phyloP scores from a whole-genome alignment of 2,888 invertebrate species.

The Himalopsyche tibetana region DNA sequence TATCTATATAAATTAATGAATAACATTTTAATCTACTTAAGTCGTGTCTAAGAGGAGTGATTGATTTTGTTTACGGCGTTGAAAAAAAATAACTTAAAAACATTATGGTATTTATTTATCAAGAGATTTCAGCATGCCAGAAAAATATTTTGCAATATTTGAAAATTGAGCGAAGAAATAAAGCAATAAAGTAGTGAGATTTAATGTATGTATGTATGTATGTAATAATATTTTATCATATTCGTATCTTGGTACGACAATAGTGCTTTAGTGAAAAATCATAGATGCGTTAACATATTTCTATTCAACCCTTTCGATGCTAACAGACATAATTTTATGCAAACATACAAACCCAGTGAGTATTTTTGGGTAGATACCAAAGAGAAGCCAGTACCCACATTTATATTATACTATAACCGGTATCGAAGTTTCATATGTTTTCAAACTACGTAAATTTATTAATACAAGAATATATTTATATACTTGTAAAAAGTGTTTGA shows the following conservation, averaged over 20 bases:
- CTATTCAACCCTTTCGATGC: conserved; percentile 48
- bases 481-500: too few relatives aligned
- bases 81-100: too few relatives aligned
- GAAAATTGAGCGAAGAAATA: too few relatives aligned
- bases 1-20: too few relatives aligned
- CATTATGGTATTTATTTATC: too few relatives aligned
- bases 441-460: not conserved
- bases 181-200: too few relatives aligned
- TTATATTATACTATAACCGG: not conserved
- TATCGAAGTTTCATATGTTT: not conserved
- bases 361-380: conserved; percentile 37
- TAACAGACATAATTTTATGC: conserved; percentile 53
- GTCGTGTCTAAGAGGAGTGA: too few relatives aligned
- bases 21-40: too few relatives aligned
- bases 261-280: conserved; percentile 50
- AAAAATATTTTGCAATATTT: too few relatives aligned
- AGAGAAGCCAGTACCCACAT: conserved; percentile 29
- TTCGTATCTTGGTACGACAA: not conserved
- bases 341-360: conserved; percentile 42
- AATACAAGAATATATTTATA: too few relatives aligned
- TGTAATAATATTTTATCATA: conserved; percentile 1
- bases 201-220: not conserved
- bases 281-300: conserved; percentile 58
- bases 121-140: too few relatives aligned
- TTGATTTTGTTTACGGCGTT: too few relatives aligned